Evolutionary conservation across 2,113 vertebrate genomes (phyloP), one percentile per base, ranked within the genome.

Genomic region (Nymphicus hollandicus): DNA sequence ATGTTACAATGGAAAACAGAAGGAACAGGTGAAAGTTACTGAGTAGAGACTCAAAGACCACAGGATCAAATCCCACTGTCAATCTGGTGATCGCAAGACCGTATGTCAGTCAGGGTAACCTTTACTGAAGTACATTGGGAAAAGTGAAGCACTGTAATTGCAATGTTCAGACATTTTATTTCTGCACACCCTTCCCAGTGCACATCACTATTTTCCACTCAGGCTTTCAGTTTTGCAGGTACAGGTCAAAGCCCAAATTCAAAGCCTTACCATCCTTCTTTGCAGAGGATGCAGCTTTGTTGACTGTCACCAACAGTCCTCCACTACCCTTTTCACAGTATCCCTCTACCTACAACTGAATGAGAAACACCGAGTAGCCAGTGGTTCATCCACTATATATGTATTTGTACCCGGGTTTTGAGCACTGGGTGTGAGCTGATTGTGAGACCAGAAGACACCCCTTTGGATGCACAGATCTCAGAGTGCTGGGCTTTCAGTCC

Each of bases 51-150:
- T 73, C n/a, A 39, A 35, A 68, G 41, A 31, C 29, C 27, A 35
- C 18, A 80, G 43, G 12, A 69, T 17, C 17, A 77, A 86, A 81
- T 37, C 33, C 10, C 10, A 5, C 43, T 60, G 47, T 65, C 17
- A 24, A 11, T 65, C 18, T n/a, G 17, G 8, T 44, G 58, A 69
- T 28, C 27, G 39, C 41, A 43, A 0, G 0, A 19, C 33, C 52
- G 22, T 68, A 15, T 33, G 7, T 49, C 29, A 39, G 12, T 10
- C 52, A 61, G 15, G 7, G 13, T 35, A 66, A 58, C 11, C 18
- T 16, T 55, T n/a, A 22, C 18, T 29, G 1, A 91, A 83, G 17
- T 5, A 24, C 11, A 31, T 2, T 3, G 17, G 64, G 53, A 63
- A 78, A 66, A 81, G 17, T 17, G 24, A 81, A 76, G 39, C 29